Percentiles rank a stretch among this genome's conserved stretches.
phyloP scores from a whole-genome alignment of 2,888 invertebrate species.

The Sabatieria punctata region DNA sequence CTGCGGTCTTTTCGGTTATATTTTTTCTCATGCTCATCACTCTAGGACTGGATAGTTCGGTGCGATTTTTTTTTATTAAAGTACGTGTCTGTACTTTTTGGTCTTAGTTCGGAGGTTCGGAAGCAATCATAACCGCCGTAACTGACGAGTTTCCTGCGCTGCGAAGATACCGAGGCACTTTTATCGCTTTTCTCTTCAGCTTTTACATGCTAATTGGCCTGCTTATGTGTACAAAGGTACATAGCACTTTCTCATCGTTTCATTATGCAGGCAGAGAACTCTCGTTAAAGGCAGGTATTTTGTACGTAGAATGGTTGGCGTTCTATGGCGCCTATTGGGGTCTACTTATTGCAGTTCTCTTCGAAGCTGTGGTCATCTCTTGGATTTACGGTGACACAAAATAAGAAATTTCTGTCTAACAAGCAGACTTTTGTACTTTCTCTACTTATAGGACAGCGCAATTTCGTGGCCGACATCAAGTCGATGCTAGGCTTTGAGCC shows the following conservation, averaged over 20 bases:
- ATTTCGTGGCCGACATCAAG: constrained; percentile 80
- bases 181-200: constrained; percentile 73
- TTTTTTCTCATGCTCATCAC: constrained; percentile 99
- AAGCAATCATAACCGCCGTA: constrained; percentile 91
- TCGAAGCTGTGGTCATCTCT: constrained; percentile 86
- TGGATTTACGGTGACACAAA: constrained; percentile 93
- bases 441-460: constrained; percentile 61
- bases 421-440: too few species aligned
- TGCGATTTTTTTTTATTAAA: too few species aligned
- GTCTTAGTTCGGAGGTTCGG: constrained; percentile 90
- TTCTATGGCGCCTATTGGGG: constrained; percentile 83
- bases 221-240: constrained; percentile 69
- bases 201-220: constrained; percentile 71
- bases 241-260: too few species aligned
- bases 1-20: constrained; percentile 89
- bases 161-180: constrained; percentile 71
- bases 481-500: constrained; percentile 93
- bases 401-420: too few species aligned
- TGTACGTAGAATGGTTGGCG: constrained; percentile 83
- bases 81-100: too few species aligned
- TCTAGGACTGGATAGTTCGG: constrained; percentile 87
- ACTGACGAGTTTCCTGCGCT: constrained; percentile 89
- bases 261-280: too few species aligned
- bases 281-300: constrained; percentile 75
- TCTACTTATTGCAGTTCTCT: constrained; percentile 67